These are phyloP conservation scores for Toxonevra muliebris DNA, from an alignment of 2,888 invertebrate genomes.

Conservation along the genomic window DNA sequence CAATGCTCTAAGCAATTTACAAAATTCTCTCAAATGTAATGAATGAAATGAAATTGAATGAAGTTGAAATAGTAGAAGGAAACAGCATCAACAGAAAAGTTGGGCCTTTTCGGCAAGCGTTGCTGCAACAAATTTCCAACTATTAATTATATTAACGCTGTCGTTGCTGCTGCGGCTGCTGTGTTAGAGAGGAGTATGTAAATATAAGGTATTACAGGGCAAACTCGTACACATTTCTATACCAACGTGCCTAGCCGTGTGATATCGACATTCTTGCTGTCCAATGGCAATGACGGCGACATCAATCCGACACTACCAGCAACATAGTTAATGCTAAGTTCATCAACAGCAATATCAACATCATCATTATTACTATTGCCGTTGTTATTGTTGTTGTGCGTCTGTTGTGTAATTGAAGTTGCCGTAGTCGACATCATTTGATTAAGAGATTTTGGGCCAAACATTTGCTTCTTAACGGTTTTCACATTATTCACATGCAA, in stretches of 20 bases:
- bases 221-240: slow-evolving; percentile 20
- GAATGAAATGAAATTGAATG: not conserved
- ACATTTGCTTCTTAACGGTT: slow-evolving; percentile 51
- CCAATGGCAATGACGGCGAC: no score
- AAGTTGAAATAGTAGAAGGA: not conserved
- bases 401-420: slow-evolving; percentile 1
- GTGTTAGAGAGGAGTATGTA: not conserved
- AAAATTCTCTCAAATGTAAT: not conserved
- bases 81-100: not conserved
- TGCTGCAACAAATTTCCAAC: slow-evolving; percentile 18
- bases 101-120: not conserved
- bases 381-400: not conserved
- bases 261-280: slow-evolving; percentile 42
- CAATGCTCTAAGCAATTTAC: not conserved
- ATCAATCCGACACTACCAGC: slow-evolving; percentile 8
- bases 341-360: no score
- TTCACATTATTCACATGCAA: slow-evolving; percentile 45
- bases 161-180: not conserved
- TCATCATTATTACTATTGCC: slow-evolving; percentile 24
- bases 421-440: slow-evolving; percentile 27
- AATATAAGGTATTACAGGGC: not conserved
- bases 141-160: slow-evolving; percentile 17
- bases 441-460: slow-evolving; percentile 41
- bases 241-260: slow-evolving; percentile 47
- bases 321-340: not conserved